These are phyloP conservation scores for Brienomyrus brachyistius DNA, from an alignment of 2,113 vertebrate genomes.

Conservation along the genomic window DNA sequence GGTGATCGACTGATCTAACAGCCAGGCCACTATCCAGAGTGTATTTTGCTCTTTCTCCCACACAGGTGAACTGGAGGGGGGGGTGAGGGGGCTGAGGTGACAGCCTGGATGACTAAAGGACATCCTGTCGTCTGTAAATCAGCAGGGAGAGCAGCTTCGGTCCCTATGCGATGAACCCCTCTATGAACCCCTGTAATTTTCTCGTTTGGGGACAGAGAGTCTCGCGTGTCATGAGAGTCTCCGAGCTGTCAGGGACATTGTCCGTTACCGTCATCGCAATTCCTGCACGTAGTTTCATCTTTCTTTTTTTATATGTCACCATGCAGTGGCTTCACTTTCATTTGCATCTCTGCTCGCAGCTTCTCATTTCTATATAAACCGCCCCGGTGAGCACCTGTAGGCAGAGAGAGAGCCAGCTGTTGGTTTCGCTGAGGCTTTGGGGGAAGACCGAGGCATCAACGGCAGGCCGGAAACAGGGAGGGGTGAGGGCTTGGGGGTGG, in stretches of 20 bases:
- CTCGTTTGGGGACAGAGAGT: background rate
- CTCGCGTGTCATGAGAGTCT: background rate
- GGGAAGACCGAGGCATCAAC: background rate
- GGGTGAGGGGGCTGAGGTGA: background rate
- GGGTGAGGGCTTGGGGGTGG: background rate
- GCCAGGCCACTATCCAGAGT: conserved; percentile 44
- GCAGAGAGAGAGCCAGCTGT: background rate
- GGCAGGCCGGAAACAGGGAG: background rate
- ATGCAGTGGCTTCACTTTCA: background rate
- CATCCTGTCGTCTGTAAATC: background rate
- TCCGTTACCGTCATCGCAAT: background rate
- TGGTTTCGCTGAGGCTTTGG: background rate
- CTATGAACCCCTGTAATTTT: no score
- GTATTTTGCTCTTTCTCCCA: conserved; percentile 50
- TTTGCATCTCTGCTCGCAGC: background rate
- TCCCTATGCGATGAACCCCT: background rate
- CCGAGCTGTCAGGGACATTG: no score
- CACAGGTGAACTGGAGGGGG: conserved; percentile 22
- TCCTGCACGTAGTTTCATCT: background rate
- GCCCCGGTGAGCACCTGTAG: background rate
- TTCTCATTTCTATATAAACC: background rate
- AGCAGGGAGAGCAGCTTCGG: background rate
- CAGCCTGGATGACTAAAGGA: background rate
- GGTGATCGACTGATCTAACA: conserved; percentile 28
- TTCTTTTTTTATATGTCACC: background rate